Conservation (phyloP, 2,888 invertebrate species). For the Limulus polyphemus region DNA sequence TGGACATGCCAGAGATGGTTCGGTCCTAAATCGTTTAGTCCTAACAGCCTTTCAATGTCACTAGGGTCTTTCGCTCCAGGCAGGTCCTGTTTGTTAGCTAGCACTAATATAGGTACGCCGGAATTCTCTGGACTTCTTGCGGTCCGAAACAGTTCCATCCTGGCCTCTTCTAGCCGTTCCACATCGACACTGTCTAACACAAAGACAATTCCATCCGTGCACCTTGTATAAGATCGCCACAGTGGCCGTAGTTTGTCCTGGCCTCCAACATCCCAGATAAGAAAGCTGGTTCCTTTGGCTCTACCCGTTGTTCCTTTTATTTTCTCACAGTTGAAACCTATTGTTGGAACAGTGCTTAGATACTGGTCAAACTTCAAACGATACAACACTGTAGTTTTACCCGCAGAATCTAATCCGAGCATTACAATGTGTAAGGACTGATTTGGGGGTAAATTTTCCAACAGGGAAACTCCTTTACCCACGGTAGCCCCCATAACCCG, state of each 20-base stretch:
- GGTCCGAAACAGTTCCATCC: slow-evolving; percentile 86
- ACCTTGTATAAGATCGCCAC: slow-evolving; percentile 91
- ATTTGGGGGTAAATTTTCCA: slow-evolving; percentile 63
- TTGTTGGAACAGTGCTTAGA: slow-evolving; percentile 90
- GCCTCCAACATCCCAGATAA: slow-evolving; percentile 94
- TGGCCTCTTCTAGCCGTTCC: slow-evolving; percentile 92
- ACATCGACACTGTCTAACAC: slow-evolving; percentile 89
- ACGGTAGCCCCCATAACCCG: slow-evolving; percentile 21
- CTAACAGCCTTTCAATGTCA: slow-evolving; percentile 68
- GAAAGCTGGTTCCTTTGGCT: slow-evolving; percentile 82
- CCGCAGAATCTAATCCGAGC: slow-evolving; percentile 92
- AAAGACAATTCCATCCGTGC: slow-evolving; percentile 93
- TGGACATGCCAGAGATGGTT: slow-evolving; percentile 73
- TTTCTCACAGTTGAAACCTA: slow-evolving; percentile 97
- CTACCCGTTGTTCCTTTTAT: slow-evolving; percentile 72
- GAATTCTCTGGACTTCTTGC: slow-evolving; percentile 78
- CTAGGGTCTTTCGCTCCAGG: slow-evolving; percentile 77
- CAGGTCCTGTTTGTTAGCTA: slow-evolving; percentile 86
- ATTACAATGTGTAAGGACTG: slow-evolving; percentile 80
- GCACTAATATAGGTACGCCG: slow-evolving; percentile 79
- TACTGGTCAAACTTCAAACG: slow-evolving; percentile 95
- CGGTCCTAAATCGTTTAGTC: slow-evolving; percentile 62
- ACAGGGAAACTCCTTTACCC: slow-evolving; percentile 43
- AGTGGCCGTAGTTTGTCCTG: slow-evolving; percentile 90
- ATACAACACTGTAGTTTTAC: slow-evolving; percentile 92